phyloP scores from a whole-genome alignment of 2,797 vertebrate species.

The Anomalospiza imberbis region DNA sequence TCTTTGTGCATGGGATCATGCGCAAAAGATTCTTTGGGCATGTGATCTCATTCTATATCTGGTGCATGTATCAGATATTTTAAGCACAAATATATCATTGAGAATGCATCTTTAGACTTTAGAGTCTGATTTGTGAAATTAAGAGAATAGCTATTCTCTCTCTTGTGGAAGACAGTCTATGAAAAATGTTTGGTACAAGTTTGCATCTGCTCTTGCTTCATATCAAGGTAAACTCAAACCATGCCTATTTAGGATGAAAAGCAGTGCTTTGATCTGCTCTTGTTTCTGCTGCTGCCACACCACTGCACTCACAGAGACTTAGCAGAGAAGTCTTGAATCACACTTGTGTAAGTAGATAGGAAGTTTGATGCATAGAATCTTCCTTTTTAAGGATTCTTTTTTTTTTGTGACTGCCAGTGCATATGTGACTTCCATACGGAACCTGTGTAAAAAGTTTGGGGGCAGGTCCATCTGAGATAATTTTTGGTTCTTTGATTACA shows the following conservation, averaged over 20 bases:
- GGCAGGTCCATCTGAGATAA: neutral
- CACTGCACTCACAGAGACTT: neutral
- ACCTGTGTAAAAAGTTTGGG: neutral
- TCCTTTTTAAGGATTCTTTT: neutral
- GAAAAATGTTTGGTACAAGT: neutral
- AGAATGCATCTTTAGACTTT: neutral
- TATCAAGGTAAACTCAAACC: neutral
- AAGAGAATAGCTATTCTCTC: neutral
- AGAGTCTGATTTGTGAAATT: neutral
- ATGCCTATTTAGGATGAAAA: neutral
- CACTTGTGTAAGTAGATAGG: neutral
- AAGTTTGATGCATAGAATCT: neutral
- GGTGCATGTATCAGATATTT: neutral
- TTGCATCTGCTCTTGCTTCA: neutral
- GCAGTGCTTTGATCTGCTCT: neutral
- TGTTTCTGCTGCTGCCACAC: neutral
- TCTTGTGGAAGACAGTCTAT: neutral
- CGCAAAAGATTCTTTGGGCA: neutral
- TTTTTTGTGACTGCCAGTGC: neutral
- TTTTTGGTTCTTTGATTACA: neutral
- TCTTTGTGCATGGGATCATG: neutral
- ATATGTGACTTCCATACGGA: neutral
- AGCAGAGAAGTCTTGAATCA: neutral
- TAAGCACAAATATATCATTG: neutral
- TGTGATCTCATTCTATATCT: neutral